Conservation (phyloP, 1,140 invertebrate species). For the Drosophila sechellia region DNA sequence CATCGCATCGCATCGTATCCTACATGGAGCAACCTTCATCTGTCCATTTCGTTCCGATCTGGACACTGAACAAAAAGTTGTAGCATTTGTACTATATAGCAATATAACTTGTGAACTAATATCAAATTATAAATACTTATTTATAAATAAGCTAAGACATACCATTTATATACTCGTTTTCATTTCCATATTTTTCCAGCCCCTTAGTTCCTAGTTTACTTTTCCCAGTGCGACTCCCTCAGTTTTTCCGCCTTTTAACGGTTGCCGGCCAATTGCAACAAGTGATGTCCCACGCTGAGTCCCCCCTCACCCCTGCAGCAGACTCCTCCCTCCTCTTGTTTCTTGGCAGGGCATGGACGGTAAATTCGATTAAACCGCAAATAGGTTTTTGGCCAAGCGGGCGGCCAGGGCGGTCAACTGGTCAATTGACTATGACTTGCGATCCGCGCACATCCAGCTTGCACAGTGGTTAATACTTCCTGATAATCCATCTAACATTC, state of each 20-base stretch:
- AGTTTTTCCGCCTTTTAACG: conserved; percentile 37
- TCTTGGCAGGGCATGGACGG: conserved; percentile 68
- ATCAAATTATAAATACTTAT: not conserved
- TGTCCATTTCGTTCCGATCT: conserved; percentile 18
- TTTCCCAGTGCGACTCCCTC: conserved; percentile 24
- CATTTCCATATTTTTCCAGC: not conserved
- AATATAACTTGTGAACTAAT: not conserved
- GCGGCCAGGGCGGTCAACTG: conserved; percentile 62
- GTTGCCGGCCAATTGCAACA: conserved; percentile 63
- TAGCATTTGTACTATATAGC: not conserved
- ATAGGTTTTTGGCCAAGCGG: conserved; percentile 70
- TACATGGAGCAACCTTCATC: conserved; percentile 39
- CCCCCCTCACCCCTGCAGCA: not conserved
- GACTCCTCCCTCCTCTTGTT: conserved; percentile 9
- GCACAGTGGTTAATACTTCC: conserved; percentile 44
- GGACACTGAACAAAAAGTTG: conserved; percentile 3
- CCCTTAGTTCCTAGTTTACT: not conserved
- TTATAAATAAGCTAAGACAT: not conserved
- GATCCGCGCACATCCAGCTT: conserved; percentile 3
- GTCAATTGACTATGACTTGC: conserved; percentile 62
- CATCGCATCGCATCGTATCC: conserved; percentile 16
- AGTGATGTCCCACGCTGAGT: conserved; percentile 61
- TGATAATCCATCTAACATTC: not conserved
- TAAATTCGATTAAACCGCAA: conserved; percentile 82
- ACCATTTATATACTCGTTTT: not conserved